Percentiles rank a stretch among this genome's conserved stretches.
Evolutionary conservation across 2,888 invertebrate genomes (phyloP).

Genomic region (Seladonia tumulorum): DNA sequence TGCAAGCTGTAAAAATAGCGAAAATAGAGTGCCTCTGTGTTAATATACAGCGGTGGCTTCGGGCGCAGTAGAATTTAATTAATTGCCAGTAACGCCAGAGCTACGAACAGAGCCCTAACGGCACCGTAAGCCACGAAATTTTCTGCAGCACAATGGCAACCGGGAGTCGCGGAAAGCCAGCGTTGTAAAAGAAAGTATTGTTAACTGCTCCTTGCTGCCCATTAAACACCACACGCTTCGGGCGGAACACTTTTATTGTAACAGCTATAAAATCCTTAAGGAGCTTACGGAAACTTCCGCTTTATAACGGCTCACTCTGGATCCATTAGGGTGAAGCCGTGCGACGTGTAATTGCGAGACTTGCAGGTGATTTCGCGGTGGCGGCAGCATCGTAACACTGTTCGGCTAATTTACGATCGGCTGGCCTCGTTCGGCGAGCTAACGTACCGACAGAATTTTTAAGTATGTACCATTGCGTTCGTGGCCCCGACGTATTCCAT

Average conservation of each 20-base stretch:
- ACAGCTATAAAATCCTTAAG: not conserved
- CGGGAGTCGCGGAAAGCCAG: not conserved
- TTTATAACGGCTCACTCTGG: not conserved
- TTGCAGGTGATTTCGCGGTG: not conserved
- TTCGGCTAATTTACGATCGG: not conserved
- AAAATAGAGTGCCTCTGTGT: not conserved
- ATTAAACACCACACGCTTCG: constrained; percentile 2
- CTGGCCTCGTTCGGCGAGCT: not conserved
- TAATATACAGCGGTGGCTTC: not conserved
- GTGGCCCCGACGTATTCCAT: not conserved
- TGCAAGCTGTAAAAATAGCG: not conserved
- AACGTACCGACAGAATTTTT: not conserved
- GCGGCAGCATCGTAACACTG: not conserved
- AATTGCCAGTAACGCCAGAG: not conserved
- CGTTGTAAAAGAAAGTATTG: constrained; percentile 12
- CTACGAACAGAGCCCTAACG: not conserved
- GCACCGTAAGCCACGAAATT: not conserved
- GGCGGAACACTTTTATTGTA: constrained; percentile 10
- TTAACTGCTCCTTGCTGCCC: constrained; percentile 12
- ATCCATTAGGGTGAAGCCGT: not conserved
- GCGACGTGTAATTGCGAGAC: constrained; percentile 1
- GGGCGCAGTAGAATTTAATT: not conserved
- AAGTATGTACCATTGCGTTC: not conserved
- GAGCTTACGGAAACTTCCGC: constrained; percentile 1
- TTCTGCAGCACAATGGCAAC: not conserved